These are phyloP conservation scores for Onychomys leucogaster DNA, from an alignment of 2,797 vertebrate species.

Conservation along the genomic window DNA sequence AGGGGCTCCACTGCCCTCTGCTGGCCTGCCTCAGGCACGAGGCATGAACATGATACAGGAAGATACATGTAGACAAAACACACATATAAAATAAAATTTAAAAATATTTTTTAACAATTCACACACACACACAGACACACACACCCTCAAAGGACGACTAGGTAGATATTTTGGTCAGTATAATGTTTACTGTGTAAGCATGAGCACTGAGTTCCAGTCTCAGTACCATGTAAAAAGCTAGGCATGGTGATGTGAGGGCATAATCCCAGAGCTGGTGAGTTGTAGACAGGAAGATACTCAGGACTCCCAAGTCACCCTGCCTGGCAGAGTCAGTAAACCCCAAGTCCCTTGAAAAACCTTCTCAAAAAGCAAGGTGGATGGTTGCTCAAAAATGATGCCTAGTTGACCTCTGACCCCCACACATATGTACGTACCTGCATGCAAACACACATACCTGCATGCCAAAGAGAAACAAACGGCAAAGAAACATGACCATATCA, in stretches of 20 bases:
- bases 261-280: background rate
- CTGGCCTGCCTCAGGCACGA: background rate
- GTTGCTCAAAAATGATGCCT: background rate
- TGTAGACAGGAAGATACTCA: background rate
- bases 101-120: background rate
- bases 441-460: background rate
- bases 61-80: background rate
- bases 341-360: background rate
- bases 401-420: background rate
- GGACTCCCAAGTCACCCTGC: background rate
- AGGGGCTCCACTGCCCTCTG: background rate
- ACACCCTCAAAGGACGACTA: no score
- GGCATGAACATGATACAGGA: background rate
- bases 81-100: background rate
- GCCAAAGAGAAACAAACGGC: background rate
- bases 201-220: background rate
- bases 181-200: background rate
- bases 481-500: slow-evolving; percentile 6
- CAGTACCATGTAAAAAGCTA: background rate
- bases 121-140: background rate
- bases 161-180: background rate
- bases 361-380: background rate
- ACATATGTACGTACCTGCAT: background rate
- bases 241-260: background rate
- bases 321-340: background rate